Percentiles rank a stretch among this genome's conserved stretches.
Conservation (phyloP, 2,113 vertebrate genomes). For the Salvelinus sp. region DNA sequence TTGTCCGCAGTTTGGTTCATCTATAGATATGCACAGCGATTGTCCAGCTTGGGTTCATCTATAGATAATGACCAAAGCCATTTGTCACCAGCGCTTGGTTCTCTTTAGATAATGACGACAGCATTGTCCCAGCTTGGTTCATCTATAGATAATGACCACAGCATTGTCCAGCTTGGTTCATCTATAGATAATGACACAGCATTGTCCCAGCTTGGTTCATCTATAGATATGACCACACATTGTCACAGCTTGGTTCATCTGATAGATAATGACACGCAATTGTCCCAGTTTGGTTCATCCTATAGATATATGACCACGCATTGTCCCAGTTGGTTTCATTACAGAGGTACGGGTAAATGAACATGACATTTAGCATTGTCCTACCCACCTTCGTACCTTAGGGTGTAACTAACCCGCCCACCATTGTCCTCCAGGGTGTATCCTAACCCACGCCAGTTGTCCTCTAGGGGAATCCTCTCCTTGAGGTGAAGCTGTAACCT, state of each 20-base stretch:
- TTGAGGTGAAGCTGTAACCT: no score
- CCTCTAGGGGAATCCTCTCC: slow-evolving; percentile 73
- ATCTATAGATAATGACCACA: not conserved
- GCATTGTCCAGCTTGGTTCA: no score
- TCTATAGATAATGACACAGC: not conserved
- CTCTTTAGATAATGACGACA: no score
- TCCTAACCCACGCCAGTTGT: slow-evolving; percentile 84
- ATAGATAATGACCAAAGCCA: not conserved
- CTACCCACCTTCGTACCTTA: no score
- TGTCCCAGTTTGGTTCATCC: no score
- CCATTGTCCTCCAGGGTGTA: slow-evolving; percentile 97
- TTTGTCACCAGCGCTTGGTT: no score
- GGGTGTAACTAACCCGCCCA: slow-evolving; percentile 38
- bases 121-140: not conserved
- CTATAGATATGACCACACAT: not conserved
- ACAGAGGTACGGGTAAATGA: no score
- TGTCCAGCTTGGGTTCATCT: not conserved
- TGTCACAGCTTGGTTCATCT: not conserved
- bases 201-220: not conserved
- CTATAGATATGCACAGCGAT: not conserved
- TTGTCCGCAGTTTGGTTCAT: no score
- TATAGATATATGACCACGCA: no score
- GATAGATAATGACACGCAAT: no score
- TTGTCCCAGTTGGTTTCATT: not conserved
- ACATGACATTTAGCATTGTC: no score